Evolutionary conservation across 2,113 vertebrate genomes (phyloP), one percentile per base, ranked within the genome.

Genomic region (Pelecanoides urinatrix): DNA sequence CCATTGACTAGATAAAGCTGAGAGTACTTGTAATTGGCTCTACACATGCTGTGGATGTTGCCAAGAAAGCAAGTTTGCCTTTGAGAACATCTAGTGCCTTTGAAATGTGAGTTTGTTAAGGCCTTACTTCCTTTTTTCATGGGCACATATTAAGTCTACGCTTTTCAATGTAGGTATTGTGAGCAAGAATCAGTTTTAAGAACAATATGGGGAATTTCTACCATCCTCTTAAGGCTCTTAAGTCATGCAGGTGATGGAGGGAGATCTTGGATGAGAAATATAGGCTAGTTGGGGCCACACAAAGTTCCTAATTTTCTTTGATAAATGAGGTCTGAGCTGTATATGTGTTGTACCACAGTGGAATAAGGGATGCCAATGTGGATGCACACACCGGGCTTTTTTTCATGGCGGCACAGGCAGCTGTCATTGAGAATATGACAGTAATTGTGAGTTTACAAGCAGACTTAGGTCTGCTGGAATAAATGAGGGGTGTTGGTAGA

Each of bases 221-320:
- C 36, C 19, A 29, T 45, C 14, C 16, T 13, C 16, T 82, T 65
- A 56, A 34, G 27, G 27, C 16, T 65, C 21, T 27, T 71, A 34
- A 22, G 34, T 42, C 20, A 55, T 17, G 11, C 23, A 87, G 42
- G 26, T 53, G 15, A 44, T 25, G 20, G 40, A 55, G 16, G 7
- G 15, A 58, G n/a, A 58, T 20, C 25, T 74, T 70, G 42, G 22
- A 13, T 67, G 29, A 49, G 21, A 67, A 58, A 66, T 47, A 27
- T 0, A 30, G 21, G 32, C 13, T 49, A n/a, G 15, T 45, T 10
- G 61, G 30, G 13, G 29, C 18, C 16, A 67, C 7, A 7, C 6
- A 2, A 58, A 63, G 11, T 47, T 61, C 55, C 61, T 26, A 4
- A 42, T 66, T 77, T 88, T 45, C 49, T 83, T 40, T 83, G n/a